Base-by-base conservation (phyloP, 2,888 invertebrate species). In the Chloroclystis v-ata region DNA sequence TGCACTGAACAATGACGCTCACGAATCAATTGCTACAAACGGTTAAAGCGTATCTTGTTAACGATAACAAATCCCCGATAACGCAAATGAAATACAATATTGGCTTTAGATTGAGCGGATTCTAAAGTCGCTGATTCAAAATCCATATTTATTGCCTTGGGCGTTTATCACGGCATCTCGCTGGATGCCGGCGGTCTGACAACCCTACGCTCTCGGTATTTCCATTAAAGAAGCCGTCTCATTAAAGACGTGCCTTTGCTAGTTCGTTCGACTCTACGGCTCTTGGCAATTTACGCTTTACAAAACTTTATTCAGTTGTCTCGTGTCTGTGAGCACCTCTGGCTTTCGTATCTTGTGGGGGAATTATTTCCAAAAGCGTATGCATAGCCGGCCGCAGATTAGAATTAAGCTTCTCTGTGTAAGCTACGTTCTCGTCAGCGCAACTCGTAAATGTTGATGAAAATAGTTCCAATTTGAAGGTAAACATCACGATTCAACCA, bases 151-250 rank as follows among this genome's bases (percentile, higher is more conserved):
- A 53, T 53, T 53, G 41, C 44, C 44, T 40, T 46, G 26, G 46
- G 41, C 45, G 42, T 53, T 47, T 48, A 55, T 54, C 48, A 41
- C 20, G 37, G 44, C 48, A 51, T 53, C 47, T 53, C 42, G 32
- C 37, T 51, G 55, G 40, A 52, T 52, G 52, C 49, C 54, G 38
- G 39, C 47, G 30, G 42, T 40, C 47, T 50, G 67, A 68, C 67
- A 70, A 67, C 67, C 66, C 68, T 67, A 68, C 71, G 73, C 72
- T 58, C 70, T 70, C 66, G 76, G 80, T 72, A 82, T 83, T 81
- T 82, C 78, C 78, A 83, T 82, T 85, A 83, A 79, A 82, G 82
- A 75, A 78, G 78, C 78, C 77, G 78, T 79, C 79, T 82, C 84
- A 83, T 82, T 84, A 82, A 73, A 78, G 78, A 76, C 78, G 74